A percentile compares a stretch with the other conserved stretches of the same genome.
phyloP scores from a whole-genome alignment of 2,113 vertebrate species.

The Lipophrys pholis region DNA sequence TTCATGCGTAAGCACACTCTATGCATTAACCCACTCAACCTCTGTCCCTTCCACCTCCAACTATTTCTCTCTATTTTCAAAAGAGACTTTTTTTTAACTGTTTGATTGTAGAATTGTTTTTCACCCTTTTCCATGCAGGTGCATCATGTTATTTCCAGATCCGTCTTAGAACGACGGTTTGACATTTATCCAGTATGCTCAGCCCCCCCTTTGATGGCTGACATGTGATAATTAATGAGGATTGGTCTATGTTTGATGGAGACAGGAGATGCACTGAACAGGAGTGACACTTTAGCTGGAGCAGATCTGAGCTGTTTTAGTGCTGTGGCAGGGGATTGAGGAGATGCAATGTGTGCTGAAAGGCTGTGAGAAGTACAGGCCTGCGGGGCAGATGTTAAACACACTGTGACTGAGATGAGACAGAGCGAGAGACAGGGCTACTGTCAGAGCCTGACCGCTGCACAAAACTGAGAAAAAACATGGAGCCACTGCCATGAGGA shows the following conservation, averaged over 20 bases:
- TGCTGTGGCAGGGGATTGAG: not conserved
- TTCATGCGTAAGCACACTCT: constrained; percentile 69
- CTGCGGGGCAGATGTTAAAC: constrained; percentile 76
- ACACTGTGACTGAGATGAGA: constrained; percentile 70
- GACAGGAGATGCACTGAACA: constrained; percentile 29
- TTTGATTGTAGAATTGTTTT: constrained; percentile 53
- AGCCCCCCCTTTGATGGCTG: constrained; percentile 28
- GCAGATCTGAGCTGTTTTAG: constrained; percentile 28
- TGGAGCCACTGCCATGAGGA: constrained; percentile 41
- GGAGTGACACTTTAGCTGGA: constrained; percentile 6
- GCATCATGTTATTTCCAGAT: constrained; percentile 50
- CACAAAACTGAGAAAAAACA: constrained; percentile 19
- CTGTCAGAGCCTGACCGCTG: constrained; percentile 50
- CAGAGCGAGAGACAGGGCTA: constrained; percentile 55
- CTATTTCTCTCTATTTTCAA: constrained; percentile 50
- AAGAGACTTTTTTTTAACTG: constrained; percentile 46
- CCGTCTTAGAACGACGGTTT: constrained; percentile 40
- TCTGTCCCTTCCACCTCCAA: constrained; percentile 34
- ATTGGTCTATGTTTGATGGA: constrained; percentile 14
- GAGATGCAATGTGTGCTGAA: constrained; percentile 47
- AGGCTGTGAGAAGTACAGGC: constrained; percentile 50
- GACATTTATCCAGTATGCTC: constrained; percentile 43
- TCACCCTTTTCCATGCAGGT: constrained; percentile 54
- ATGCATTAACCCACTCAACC: constrained; percentile 70
- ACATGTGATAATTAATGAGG: constrained; percentile 21